Evolutionary conservation across 2,797 vertebrate genomes (phyloP).

Genomic region (Sebastes goodei): DNA sequence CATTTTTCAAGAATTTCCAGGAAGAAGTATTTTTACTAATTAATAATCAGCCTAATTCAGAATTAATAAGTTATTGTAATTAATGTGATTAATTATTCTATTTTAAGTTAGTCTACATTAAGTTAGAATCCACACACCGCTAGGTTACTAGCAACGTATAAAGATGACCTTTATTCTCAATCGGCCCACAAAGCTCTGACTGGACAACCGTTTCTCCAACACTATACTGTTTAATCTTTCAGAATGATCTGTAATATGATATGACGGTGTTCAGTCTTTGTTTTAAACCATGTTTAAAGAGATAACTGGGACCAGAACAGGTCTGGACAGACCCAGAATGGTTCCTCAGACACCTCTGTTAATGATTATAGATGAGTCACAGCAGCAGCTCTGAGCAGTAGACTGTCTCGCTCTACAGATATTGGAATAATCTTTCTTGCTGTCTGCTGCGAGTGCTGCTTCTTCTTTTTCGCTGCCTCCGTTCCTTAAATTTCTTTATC

Average conservation of each 20-base stretch:
- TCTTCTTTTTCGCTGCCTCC: background rate
- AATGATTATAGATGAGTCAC: conserved; percentile 33
- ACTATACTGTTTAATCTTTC: background rate
- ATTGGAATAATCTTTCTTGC: background rate
- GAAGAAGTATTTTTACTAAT: background rate
- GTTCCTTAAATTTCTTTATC: conserved; percentile 1
- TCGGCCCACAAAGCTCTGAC: background rate
- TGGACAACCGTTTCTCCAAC: background rate
- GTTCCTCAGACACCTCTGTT: background rate
- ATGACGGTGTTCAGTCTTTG: background rate
- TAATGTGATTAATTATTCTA: background rate
- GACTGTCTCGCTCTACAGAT: background rate
- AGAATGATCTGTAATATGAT: background rate
- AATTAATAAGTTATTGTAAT: background rate
- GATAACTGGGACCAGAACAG: background rate
- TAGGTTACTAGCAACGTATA: fast-evolving
- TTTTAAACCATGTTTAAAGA: background rate
- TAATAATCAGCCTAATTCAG: background rate
- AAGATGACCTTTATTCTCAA: background rate
- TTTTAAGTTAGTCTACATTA: background rate
- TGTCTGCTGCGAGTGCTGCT: background rate
- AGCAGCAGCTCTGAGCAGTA: background rate
- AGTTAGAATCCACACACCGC: too few relatives aligned
- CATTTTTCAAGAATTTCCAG: background rate
- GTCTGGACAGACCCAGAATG: background rate